A percentile compares a stretch with the other conserved stretches of the same genome.
These are phyloP conservation scores for Agrilus planipennis DNA, from an alignment of 1,140 invertebrate species.

Conservation along the genomic window DNA sequence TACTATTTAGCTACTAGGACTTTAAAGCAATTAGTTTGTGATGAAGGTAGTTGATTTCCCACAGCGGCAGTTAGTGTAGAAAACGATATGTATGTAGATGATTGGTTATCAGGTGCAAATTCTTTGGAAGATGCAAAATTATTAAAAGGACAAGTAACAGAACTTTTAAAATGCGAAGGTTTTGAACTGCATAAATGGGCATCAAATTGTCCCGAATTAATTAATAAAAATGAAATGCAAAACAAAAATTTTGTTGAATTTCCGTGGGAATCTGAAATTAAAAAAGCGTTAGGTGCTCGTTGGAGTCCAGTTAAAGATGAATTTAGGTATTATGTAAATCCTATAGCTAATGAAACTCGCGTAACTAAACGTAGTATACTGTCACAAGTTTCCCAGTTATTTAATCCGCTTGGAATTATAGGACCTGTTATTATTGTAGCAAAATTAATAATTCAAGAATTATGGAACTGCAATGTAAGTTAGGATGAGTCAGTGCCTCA, in stretches of 20 bases:
- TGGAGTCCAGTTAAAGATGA: not conserved
- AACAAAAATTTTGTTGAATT: too few relatives aligned
- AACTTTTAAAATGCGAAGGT: too few relatives aligned
- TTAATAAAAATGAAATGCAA: too few relatives aligned
- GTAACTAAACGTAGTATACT: slow-evolving; percentile 20
- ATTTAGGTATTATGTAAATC: not conserved
- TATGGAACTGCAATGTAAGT: slow-evolving; percentile 20
- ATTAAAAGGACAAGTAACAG: not conserved
- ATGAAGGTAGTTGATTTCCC: too few relatives aligned
- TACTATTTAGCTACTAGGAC: too few relatives aligned
- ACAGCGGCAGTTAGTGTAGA: too few relatives aligned
- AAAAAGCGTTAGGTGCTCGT: slow-evolving; percentile 2
- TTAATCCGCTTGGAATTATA: slow-evolving; percentile 17
- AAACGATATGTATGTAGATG: too few relatives aligned
- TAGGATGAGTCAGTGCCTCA: slow-evolving; percentile 19
- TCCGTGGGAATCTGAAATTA: not conserved
- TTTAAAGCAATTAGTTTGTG: too few relatives aligned
- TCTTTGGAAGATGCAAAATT: too few relatives aligned
- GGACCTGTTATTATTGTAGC: slow-evolving; percentile 16
- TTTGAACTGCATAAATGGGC: too few relatives aligned
- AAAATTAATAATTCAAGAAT: slow-evolving; percentile 25
- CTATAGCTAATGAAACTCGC: not conserved
- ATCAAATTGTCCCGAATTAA: too few relatives aligned
- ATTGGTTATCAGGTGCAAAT: too few relatives aligned
- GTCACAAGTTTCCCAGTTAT: slow-evolving; percentile 15